Evolutionary conservation across 37 sponge, comb jelly and placozoan species (phyloP), one percentile per base, ranked within the genome.

Genomic region (Spongilla lacustris): DNA sequence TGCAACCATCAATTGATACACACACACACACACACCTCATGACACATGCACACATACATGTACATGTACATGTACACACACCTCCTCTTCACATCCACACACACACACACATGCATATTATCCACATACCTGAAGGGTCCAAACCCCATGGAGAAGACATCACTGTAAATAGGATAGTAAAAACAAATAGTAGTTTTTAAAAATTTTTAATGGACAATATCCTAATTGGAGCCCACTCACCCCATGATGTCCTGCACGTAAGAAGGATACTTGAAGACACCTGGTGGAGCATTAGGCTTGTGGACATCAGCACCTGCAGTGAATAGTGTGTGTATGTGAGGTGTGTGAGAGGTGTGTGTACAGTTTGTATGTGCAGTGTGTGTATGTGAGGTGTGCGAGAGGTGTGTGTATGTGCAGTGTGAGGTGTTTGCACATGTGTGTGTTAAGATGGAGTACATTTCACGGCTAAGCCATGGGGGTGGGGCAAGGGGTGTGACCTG

Each of bases 91-190:
- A 22, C 67, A n/a, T n/a, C 33, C 25, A 84, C 21, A n/a, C 26
- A 58, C n/a, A 13, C 14, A 68, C 29, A 23, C 12, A 66, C 66
- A 34, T 22, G 31, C 21, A n/a, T 30, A 27, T 25, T 69, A n/a
- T n/a, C n/a, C n/a, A n/a, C n/a, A n/a, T n/a, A 91, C 93, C 96
- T 86, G 88, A 98, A 98, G 48, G 99, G 99, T 12, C 99, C 99
- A 87, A 98, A 98, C 22, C 99, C 99, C 26, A 96, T 85, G 26
- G 99, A 98, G 81, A 98, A 98, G 1, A 98, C 93, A 49, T 95
- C 96, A 25, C 96, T 96, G 74, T 21, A 79, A 13, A 72, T 35
- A 81, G 75, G 38, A n/a, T 69, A 41, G 58, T 48, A 30, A 35
- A 66, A 9, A 30, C 27, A n/a, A n/a, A n/a, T n/a, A n/a, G n/a